A percentile compares a stretch with the other conserved stretches of the same genome.
These are phyloP conservation scores for Neogobius melanostomus DNA, from an alignment of 2,113 vertebrate genomes.

Conservation along the genomic window DNA sequence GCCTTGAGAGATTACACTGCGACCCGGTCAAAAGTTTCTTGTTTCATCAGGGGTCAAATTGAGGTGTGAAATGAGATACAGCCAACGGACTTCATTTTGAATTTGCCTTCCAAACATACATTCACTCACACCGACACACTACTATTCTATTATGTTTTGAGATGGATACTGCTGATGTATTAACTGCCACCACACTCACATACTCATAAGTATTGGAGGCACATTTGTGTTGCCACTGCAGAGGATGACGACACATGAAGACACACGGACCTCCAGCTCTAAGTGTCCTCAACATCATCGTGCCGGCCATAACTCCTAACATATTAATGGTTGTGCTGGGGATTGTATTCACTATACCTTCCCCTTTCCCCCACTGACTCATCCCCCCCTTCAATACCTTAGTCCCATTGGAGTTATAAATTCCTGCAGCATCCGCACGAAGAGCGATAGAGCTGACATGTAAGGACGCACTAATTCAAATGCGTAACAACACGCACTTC, in stretches of 20 bases:
- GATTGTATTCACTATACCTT: conserved; percentile 26
- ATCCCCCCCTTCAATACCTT: conserved; percentile 14
- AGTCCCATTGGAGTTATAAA: conserved; percentile 43
- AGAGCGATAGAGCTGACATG: conserved; percentile 36
- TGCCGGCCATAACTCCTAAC: conserved; percentile 48
- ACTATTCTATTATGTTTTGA: not conserved
- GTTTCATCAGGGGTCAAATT: conserved; percentile 1
- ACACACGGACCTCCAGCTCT: conserved; percentile 37
- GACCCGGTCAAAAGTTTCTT: conserved; percentile 4
- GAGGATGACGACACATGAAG: conserved; percentile 59
- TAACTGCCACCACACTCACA: not conserved
- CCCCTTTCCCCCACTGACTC: not conserved
- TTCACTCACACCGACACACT: not conserved
- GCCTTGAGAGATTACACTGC: conserved; percentile 1
- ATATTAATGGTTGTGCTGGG: conserved; percentile 28
- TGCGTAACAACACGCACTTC: conserved; percentile 14
- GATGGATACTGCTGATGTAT: conserved; percentile 1
- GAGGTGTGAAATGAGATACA: conserved; percentile 10
- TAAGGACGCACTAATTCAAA: conserved; percentile 19
- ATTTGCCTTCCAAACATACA: conserved; percentile 1
- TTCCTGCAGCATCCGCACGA: conserved; percentile 15
- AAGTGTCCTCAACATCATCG: conserved; percentile 31
- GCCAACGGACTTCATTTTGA: conserved; percentile 2
- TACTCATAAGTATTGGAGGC: conserved; percentile 4
- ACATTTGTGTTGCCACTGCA: conserved; percentile 16